Evolutionary conservation across 1,140 invertebrate genomes (phyloP).

Genomic region (Aphelinus certus): DNA sequence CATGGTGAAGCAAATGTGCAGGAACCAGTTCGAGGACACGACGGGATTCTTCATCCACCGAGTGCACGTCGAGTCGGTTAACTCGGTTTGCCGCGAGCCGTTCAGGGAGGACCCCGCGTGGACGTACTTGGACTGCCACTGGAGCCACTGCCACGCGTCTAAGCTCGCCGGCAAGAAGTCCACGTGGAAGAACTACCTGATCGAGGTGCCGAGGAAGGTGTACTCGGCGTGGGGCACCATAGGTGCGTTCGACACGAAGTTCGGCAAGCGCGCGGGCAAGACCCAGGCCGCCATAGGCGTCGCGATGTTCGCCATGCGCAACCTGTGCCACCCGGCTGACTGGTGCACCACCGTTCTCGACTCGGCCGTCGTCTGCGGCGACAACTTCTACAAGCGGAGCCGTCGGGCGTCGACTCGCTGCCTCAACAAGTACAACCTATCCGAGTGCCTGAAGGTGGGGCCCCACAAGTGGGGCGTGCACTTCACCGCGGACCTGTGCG

Average conservation of each 20-base stretch:
- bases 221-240: constrained; percentile 61
- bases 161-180: neutral
- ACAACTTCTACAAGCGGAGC: constrained; percentile 58
- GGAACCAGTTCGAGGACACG: constrained; percentile 49
- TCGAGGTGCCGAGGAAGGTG: constrained; percentile 56
- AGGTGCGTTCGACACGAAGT: constrained; percentile 54
- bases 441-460: constrained; percentile 51
- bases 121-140: constrained; percentile 62
- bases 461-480: constrained; percentile 56
- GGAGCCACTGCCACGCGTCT: constrained; percentile 52
- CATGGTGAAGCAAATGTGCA: constrained; percentile 55
- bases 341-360: constrained; percentile 58
- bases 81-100: constrained; percentile 41
- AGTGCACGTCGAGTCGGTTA: constrained; percentile 59
- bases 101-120: constrained; percentile 62
- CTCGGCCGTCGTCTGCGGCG: constrained; percentile 56
- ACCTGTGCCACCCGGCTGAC: constrained; percentile 56
- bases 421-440: constrained; percentile 53
- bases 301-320: constrained; percentile 48
- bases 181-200: constrained; percentile 52
- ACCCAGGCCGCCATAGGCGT: constrained; percentile 59
- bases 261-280: constrained; percentile 51
- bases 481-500: constrained; percentile 48
- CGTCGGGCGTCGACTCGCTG: constrained; percentile 39
- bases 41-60: constrained; percentile 61